These are phyloP conservation scores for Crocodylus rhombifer DNA, from an alignment of 2,797 vertebrate species.

Conservation along the genomic window DNA sequence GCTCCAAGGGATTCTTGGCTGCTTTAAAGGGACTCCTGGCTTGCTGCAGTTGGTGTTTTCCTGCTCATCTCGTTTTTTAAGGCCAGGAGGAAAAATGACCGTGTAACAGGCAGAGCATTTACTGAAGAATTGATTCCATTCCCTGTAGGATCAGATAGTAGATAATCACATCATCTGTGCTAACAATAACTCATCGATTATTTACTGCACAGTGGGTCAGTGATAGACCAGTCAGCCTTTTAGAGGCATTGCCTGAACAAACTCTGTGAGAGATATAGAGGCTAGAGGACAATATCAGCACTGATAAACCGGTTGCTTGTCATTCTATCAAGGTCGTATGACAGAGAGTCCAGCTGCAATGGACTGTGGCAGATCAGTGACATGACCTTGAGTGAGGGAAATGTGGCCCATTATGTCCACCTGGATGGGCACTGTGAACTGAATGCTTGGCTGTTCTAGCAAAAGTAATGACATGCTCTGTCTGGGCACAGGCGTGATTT, in stretches of 20 bases:
- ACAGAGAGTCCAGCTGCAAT: background rate
- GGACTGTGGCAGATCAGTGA: background rate
- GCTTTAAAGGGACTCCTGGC: background rate
- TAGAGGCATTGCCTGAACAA: rapidly evolving
- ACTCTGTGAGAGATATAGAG: background rate
- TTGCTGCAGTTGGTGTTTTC: background rate
- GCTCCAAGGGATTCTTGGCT: background rate
- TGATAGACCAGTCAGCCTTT: background rate
- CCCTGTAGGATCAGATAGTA: background rate
- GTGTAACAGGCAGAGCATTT: background rate
- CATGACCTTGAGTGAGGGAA: background rate
- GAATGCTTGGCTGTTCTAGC: background rate
- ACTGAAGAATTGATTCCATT: background rate
- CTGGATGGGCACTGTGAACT: background rate
- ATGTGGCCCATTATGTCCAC: background rate
- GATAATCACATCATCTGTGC: background rate
- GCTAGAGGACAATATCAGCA: background rate
- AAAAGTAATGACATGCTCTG: background rate
- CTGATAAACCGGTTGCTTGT: rapidly evolving
- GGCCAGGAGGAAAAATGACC: background rate
- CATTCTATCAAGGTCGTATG: background rate
- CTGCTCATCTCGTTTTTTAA: background rate
- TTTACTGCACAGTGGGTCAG: background rate
- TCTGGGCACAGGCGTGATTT: background rate
- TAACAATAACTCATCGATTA: background rate